Base-by-base conservation (phyloP, 2,113 vertebrate genomes). In the Perccottus glenii region DNA sequence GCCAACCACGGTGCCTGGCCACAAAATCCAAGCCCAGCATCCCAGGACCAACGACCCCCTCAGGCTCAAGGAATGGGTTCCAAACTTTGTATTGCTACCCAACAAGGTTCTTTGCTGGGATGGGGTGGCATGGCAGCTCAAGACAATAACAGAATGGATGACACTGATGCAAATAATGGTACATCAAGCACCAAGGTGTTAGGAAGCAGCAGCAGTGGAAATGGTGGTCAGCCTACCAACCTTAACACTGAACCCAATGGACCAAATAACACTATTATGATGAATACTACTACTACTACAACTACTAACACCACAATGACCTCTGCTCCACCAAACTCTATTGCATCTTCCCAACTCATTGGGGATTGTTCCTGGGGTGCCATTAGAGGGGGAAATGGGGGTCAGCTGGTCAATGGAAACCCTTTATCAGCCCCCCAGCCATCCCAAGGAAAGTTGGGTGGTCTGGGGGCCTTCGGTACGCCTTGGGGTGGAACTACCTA, bases 281-380 rank as follows among this genome's bases (percentile, higher is more conserved):
- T 88, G 75, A 91, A 87, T 88, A 89, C 86, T 98, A 98, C 87
- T 98, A 98, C 95, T 94, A 96, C 96, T 94, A 82, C 86, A 84
- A 91, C 90, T 98, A 98, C 96, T 96, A 98, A 98, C 94, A 74
- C 87, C 85, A 94, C 94, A 93, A 93, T 96, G 94, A 98, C 95
- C 96, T 99, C 98, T 95, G 96, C 94, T 95, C 96, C 96, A 96
- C 96, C 96, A 96, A 97, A 98, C 96, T 95, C 95, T 91, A 94
- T 94, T 86, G 92, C 94, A 93, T 96, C 95, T 76, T 90, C 93
- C 92, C 95, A 95, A 82, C 92, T 93, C 81, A 94, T 73, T 4
- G 96, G 96, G 83, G 95, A 89, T 77, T 93, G 92, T 93, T 94
- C 90, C 92, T 95, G 93, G 93, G 94, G 85, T 56, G 77, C 85